Evolutionary conservation across 2,113 vertebrate species (phyloP).

Genomic region (Sarotherodon lohbergeri): DNA sequence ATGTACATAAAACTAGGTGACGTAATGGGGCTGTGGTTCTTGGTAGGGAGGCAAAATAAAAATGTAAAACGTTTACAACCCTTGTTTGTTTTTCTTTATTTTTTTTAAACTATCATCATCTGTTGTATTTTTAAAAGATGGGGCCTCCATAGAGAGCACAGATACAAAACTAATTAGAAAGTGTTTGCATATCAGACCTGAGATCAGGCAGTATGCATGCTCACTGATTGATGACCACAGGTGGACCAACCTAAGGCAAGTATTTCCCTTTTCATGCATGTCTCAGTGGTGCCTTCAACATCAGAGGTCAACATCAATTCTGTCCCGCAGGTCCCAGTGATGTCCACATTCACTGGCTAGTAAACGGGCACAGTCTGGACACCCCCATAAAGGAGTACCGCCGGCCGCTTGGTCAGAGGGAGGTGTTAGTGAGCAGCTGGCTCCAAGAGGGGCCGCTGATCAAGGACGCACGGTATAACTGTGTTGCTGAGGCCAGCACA

Average conservation of each 20-base stretch:
- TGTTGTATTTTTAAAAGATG: not conserved
- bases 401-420: conserved; percentile 61
- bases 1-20: conserved; percentile 60
- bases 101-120: not conserved
- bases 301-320: conserved; percentile 30
- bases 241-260: not conserved
- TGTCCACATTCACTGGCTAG: conserved; percentile 81
- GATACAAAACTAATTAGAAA: not conserved
- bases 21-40: conserved; percentile 21
- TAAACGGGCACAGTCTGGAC: conserved; percentile 75
- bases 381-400: conserved; percentile 68
- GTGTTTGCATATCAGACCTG: not conserved
- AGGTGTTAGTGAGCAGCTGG: conserved; percentile 84
- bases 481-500: conserved; percentile 72
- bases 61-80: conserved; percentile 51
- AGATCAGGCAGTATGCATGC: not conserved
- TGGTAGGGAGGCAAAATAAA: conserved; percentile 67
- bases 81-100: conserved; percentile 11
- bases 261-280: not conserved
- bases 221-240: not conserved
- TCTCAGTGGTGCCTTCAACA: not conserved
- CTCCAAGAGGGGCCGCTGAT: conserved; percentile 72
- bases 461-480: conserved; percentile 79
- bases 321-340: conserved; percentile 79
- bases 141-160: not conserved